These are phyloP conservation scores for Drosophila emarginata DNA, from an alignment of 2,888 invertebrate species.

Conservation along the genomic window DNA sequence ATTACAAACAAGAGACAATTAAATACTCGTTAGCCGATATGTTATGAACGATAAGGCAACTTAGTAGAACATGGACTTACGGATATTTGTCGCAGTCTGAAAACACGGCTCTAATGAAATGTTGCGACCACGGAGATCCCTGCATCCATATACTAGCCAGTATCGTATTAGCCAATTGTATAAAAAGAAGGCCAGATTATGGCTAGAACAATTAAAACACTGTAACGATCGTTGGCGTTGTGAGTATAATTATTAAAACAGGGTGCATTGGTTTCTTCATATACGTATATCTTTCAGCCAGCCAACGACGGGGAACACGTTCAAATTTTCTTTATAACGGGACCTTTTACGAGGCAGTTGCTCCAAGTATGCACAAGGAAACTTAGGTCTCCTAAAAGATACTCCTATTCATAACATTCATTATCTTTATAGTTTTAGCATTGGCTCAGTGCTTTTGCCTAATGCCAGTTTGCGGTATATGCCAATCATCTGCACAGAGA, in stretches of 20 bases:
- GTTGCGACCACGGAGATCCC: constrained; percentile 6
- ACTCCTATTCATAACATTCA: not conserved
- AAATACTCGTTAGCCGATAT: not conserved
- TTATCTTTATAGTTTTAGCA: constrained; percentile 61
- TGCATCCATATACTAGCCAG: not conserved
- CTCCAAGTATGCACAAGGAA: constrained; percentile 60
- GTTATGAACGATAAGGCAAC: not conserved
- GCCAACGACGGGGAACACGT: constrained; percentile 41
- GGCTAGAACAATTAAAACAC: not conserved
- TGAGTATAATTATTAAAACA: no score
- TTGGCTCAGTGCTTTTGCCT: constrained; percentile 79
- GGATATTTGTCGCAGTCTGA: not conserved
- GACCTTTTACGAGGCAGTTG: constrained; percentile 78
- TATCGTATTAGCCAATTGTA: not conserved
- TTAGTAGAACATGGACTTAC: not conserved
- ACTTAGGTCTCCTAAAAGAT: not conserved
- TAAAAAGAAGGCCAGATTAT: not conserved
- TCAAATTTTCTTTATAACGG: constrained; percentile 68
- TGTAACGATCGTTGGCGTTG: not conserved
- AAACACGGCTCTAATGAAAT: not conserved
- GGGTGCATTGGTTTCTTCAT: no score
- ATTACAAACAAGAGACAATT: not conserved
- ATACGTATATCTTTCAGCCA: not conserved
- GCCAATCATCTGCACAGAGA: constrained; percentile 62
- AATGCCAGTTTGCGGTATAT: constrained; percentile 79